Base-by-base conservation (phyloP, 2,888 invertebrate genomes). In the Ophioninae sp. region DNA sequence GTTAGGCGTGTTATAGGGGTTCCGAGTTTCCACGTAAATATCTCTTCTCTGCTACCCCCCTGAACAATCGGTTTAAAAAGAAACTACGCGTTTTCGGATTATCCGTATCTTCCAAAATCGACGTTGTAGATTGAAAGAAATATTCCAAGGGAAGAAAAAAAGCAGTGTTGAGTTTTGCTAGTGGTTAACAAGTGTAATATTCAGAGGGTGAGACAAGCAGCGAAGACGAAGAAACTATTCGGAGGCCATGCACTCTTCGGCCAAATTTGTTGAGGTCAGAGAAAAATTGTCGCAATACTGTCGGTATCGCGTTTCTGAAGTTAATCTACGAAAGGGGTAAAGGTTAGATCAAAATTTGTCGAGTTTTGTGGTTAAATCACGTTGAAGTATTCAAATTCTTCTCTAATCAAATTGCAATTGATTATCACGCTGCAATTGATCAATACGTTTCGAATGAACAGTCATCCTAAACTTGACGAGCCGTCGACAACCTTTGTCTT, bases 1-100 rank as follows among this genome's bases (percentile, higher is more conserved):
- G 72, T 73, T 59, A 70, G 37, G 41, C 72, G 64, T 84, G 84
- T 79, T 81, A 83, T 77, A 81, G 77, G 77, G 80, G 81, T 78
- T 81, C 78, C 61, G 74, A 81, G 77, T 74, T 81, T 80, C 62
- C 77, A 65, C 74, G 80, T 67, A 62, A 56, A 76, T 79, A 50
- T 72, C 56, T 64, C 44, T 70, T 72, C 70, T 62, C 78, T 79
- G 78, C 64, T 79, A 59, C 44, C 69, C 3, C 30, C 30, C 30
- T 67, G n/a, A 76, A 44, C 41, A 37, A 69, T 62, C 44, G 50
- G 62, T 77, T 68, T 50, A 7, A 68, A 68, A 30, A 59, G 62
- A 56, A 69, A 50, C 37, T 8, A 37, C 61, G 65, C 69, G 61
- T 61, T 6, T 44, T 76, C 44, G 68, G 44, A 44, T 59, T 59